phyloP scores from a whole-genome alignment of 2,888 invertebrate genomes.

The Cyrtodaria siliqua region DNA sequence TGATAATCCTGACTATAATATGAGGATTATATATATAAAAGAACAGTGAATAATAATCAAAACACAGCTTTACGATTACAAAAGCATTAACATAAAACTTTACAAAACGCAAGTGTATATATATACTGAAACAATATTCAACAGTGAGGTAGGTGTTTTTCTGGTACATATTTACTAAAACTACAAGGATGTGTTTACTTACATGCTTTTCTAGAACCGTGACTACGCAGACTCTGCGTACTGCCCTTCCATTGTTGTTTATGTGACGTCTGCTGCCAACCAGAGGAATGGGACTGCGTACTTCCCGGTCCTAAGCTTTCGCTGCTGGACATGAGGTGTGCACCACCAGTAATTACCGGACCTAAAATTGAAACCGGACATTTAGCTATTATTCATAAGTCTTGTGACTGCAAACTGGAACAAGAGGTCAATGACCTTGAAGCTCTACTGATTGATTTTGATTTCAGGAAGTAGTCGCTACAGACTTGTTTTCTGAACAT shows the following conservation, averaged over 20 bases:
- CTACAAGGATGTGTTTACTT: slow-evolving; percentile 32
- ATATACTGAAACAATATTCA: too few relatives aligned
- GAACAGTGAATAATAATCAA: too few relatives aligned
- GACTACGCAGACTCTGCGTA: slow-evolving; percentile 69
- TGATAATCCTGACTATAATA: too few relatives aligned
- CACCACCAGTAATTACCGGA: slow-evolving; percentile 49
- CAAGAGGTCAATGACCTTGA: too few relatives aligned
- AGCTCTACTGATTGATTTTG: too few relatives aligned
- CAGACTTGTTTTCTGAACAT: too few relatives aligned
- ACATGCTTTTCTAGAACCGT: slow-evolving; percentile 71
- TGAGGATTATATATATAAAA: too few relatives aligned
- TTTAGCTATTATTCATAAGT: neutral
- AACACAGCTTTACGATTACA: neutral
- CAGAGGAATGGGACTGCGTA: slow-evolving; percentile 46
- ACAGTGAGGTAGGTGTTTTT: too few relatives aligned
- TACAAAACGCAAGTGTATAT: too few relatives aligned
- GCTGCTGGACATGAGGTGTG: slow-evolving; percentile 64
- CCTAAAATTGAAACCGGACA: slow-evolving; percentile 33
- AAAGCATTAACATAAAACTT: neutral
- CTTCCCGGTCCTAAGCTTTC: slow-evolving; percentile 68
- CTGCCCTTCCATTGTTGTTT: slow-evolving; percentile 73
- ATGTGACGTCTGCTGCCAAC: slow-evolving; percentile 52
- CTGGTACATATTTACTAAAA: too few relatives aligned
- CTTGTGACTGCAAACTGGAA: neutral
- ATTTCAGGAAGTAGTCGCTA: too few relatives aligned